Percentiles rank a stretch among this genome's conserved stretches.
These are phyloP conservation scores for Bellardia bayeri DNA, from an alignment of 2,888 invertebrate genomes.

Conservation along the genomic window DNA sequence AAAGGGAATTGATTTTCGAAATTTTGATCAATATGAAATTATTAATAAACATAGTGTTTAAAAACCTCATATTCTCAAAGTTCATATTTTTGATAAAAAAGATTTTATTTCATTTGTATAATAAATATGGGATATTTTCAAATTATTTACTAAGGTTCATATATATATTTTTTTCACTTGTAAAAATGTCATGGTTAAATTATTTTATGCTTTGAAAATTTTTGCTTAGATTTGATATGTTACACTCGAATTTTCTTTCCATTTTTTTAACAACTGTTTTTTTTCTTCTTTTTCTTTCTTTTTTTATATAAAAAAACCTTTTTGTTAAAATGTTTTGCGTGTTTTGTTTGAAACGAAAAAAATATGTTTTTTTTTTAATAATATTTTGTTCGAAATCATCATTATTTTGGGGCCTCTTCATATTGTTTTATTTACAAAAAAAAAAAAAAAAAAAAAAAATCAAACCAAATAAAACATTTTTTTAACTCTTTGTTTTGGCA, in stretches of 20 bases:
- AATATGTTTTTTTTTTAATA: constrained; percentile 20
- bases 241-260: constrained; percentile 52
- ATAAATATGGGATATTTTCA: not conserved
- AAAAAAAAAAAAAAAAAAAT: too few relatives aligned
- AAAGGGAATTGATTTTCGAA: constrained; percentile 17
- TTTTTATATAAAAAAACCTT: constrained; percentile 44
- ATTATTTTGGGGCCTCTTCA: constrained; percentile 44
- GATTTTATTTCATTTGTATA: not conserved
- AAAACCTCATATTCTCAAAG: too few relatives aligned
- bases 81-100: constrained; percentile 7
- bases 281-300: constrained; percentile 61
- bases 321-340: constrained; percentile 69
- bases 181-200: constrained; percentile 69
- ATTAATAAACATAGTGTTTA: too few relatives aligned
- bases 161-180: constrained; percentile 57
- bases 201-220: constrained; percentile 61
- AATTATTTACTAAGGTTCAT: constrained; percentile 15
- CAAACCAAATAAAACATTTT: constrained; percentile 5
- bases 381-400: constrained; percentile 38
- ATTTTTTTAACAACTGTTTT: constrained; percentile 60
- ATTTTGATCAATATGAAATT: not conserved
- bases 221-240: constrained; percentile 71
- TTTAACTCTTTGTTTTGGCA: constrained; percentile 9
- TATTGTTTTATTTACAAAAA: not conserved
- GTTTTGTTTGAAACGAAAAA: constrained; percentile 69